Evolutionary conservation across 2,113 vertebrate species (phyloP).

Genomic region (Diphyllodes magnificus): DNA sequence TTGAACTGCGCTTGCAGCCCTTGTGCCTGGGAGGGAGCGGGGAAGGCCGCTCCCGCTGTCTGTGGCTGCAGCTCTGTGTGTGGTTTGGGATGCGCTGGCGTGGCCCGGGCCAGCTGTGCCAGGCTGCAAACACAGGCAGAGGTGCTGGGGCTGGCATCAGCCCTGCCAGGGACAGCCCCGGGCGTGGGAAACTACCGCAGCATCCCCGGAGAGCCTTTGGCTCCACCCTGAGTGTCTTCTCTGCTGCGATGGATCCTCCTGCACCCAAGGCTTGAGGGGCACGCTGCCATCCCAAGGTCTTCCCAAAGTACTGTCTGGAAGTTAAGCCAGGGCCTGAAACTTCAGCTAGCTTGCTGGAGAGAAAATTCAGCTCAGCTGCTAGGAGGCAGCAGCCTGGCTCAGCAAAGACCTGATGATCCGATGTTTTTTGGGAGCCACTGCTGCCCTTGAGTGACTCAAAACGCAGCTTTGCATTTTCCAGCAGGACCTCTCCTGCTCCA

Average conservation of each 20-base stretch:
- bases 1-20: not conserved
- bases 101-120: not conserved
- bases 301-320: not conserved
- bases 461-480: fast-evolving
- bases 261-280: fast-evolving
- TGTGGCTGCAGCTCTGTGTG: not conserved
- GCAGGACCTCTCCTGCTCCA: not conserved
- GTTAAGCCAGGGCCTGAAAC: not conserved
- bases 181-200: not conserved
- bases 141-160: not conserved
- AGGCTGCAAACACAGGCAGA: not conserved
- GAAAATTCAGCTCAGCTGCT: not conserved
- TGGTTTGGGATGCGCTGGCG: not conserved
- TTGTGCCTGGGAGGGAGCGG: not conserved
- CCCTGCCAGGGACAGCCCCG: not conserved
- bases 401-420: not conserved
- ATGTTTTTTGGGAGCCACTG: fast-evolving
- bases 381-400: not conserved
- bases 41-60: not conserved
- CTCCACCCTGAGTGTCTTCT: not conserved
- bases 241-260: not conserved
- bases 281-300: fast-evolving
- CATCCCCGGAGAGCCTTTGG: not conserved
- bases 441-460: not conserved
- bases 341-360: not conserved